These are phyloP conservation scores for Leptobrachium leishanense DNA, from an alignment of 2,113 vertebrate species.

Conservation along the genomic window DNA sequence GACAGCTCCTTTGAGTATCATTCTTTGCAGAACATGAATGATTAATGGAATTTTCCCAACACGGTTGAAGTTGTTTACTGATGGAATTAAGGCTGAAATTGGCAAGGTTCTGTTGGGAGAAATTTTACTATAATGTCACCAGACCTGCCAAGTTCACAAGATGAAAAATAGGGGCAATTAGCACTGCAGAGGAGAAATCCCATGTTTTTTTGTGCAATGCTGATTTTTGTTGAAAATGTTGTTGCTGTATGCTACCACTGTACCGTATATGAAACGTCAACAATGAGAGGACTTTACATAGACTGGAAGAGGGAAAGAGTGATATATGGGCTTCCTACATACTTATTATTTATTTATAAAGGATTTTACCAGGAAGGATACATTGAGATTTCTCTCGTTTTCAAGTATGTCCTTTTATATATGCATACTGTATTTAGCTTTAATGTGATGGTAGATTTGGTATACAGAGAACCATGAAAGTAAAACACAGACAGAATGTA, in stretches of 20 bases:
- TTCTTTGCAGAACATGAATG: slow-evolving; percentile 74
- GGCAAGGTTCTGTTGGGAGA: slow-evolving; percentile 70
- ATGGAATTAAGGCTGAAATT: slow-evolving; percentile 73
- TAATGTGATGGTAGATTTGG: too few relatives aligned
- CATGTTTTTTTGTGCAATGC: slow-evolving; percentile 54
- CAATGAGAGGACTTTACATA: slow-evolving; percentile 22
- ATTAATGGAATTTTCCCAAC: slow-evolving; percentile 78
- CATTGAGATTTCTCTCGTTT: too few relatives aligned
- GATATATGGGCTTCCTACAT: too few relatives aligned
- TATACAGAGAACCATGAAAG: too few relatives aligned
- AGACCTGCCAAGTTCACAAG: slow-evolving; percentile 64
- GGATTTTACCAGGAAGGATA: too few relatives aligned
- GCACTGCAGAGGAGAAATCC: slow-evolving; percentile 56
- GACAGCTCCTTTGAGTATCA: slow-evolving; percentile 73
- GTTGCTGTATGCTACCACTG: slow-evolving; percentile 2
- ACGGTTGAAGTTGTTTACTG: slow-evolving; percentile 75
- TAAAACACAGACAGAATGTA: too few relatives aligned
- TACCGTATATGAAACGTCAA: background rate
- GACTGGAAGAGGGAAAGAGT: background rate
- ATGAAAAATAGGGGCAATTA: slow-evolving; percentile 67
- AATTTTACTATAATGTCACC: slow-evolving; percentile 65
- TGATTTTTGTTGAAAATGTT: slow-evolving; percentile 48
- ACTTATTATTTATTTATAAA: too few relatives aligned
- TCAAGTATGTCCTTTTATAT: too few relatives aligned
- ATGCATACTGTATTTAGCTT: too few relatives aligned